Base-by-base conservation (phyloP, 1,140 invertebrate species). In the Anastrepha ludens region DNA sequence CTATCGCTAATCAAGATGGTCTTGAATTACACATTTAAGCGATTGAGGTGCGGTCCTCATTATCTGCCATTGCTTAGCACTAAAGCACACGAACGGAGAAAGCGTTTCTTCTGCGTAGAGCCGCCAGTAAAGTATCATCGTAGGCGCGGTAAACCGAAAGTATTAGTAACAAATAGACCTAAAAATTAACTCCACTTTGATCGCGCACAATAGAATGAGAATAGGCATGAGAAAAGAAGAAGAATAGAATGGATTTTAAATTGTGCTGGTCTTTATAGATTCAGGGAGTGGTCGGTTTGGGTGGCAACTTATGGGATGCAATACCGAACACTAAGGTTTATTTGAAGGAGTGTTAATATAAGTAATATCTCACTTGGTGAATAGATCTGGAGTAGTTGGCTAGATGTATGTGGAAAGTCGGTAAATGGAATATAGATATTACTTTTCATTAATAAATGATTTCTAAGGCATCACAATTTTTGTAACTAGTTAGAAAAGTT, bases 1-100 rank as follows among this genome's bases (percentile, higher is more conserved):
- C 74, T 41, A 29, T n/a, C 70, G 41, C 50, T 50, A 70, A 70
- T 70, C 67, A 55, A 58, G 74, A 81, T 55, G 74, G 47, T 81
- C 74, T 81, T 81, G 74, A 81, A 81, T 81, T 81, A 81, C 74
- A 55, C 74, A 81, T 81, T 81, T 81, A 81, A 81, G 55, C n/a
- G 17, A 50, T 81, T 81, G 17, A 81, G 74, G 74, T 81, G 74
- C 74, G 74, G 74, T 29, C 74, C 50, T 55, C 47, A 81, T 47
- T 39, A 62, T 50, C 2, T n/a, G 47, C 47, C 74, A 81, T n/a
- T 67, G 64, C n/a, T 4, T 67, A 5, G 64, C 64, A 67, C 11
- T 11, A 29, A 39, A 29, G 64, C 64, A 39, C n/a, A 67, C 64
- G n/a, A 67, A 44, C 15, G 47, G 74, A 81, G 74, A 81, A 81